Evolutionary conservation across 2,113 vertebrate species (phyloP).

Genomic region (Dipodomys spectabilis): DNA sequence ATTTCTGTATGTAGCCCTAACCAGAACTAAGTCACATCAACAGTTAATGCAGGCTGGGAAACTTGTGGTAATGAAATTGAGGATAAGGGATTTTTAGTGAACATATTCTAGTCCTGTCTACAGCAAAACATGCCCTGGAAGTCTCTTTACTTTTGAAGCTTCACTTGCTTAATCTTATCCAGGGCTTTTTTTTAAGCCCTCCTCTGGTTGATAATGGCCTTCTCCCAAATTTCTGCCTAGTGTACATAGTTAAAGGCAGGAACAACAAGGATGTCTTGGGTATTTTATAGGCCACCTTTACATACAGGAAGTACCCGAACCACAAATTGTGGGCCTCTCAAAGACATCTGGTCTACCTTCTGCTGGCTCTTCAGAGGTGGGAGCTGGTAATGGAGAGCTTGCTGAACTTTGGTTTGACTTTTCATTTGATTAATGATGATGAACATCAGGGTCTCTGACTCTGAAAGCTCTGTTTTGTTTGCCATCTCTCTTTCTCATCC

Average conservation of each 20-base stretch:
- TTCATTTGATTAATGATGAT: constrained; percentile 51
- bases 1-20: neutral
- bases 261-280: neutral
- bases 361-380: neutral
- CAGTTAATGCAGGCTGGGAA: neutral
- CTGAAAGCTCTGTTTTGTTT: constrained; percentile 8
- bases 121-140: neutral
- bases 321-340: neutral
- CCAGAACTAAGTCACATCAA: neutral
- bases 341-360: neutral
- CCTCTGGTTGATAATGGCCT: neutral
- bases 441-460: neutral
- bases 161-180: neutral
- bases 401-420: constrained; percentile 34
- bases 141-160: neutral
- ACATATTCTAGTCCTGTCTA: neutral
- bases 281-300: neutral
- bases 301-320: neutral
- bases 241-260: neutral
- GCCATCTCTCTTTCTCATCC: neutral
- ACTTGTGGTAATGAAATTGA: constrained; percentile 24
- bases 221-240: neutral
- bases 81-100: constrained; percentile 8
- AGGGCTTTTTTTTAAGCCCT: neutral
- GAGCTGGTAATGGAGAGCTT: neutral